Base-by-base conservation (phyloP, 2,888 invertebrate genomes). In the Mythimna pallens region DNA sequence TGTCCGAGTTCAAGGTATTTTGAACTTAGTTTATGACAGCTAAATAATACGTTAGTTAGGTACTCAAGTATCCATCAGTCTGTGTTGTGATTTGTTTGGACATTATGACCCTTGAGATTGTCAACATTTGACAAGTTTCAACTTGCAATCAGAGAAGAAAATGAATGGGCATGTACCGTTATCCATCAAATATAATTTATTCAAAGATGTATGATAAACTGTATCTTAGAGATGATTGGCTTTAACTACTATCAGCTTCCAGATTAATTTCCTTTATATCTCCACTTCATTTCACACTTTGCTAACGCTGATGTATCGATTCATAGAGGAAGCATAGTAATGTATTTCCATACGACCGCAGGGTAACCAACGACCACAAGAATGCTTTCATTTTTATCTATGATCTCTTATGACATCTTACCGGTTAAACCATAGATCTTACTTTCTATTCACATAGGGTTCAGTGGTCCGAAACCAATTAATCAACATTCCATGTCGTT, bases 351-450 rank as follows among this genome's bases (percentile, higher is more conserved):
- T 73, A 61, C 76, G 82, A 90, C 91, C 89, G 81, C 90, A 90
- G 75, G 75, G 76, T 75, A 61, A 71, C 84, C 73, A 66, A n/a
- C 34, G 52, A 82, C 83, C 87, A 67, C 79, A 86, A 80, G 57
- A 65, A 64, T 88, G 89, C 92, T 93, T 93, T 92, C 92, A 83
- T 92, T 92, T 92, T 90, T 91, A 92, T 93, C 92, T 87, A 81
- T 81, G 77, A 90, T 90, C 89, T 91, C 87, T 87, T 89, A 89
- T 89, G 88, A 89, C 89, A 87, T 81, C 70, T 84, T 87, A 89
- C 89, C 86, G 88, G 89, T 89, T 89, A 80, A 81, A 78, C 84
- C 82, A 89, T 85, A 87, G 84, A 83, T 86, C 80, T 82, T 87
- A 91, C 93, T 94, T 94, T 94, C 94, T 89, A 89, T 68, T 90